These are phyloP conservation scores for Cantharis rufa DNA, from an alignment of 2,888 invertebrate genomes.

Conservation along the genomic window DNA sequence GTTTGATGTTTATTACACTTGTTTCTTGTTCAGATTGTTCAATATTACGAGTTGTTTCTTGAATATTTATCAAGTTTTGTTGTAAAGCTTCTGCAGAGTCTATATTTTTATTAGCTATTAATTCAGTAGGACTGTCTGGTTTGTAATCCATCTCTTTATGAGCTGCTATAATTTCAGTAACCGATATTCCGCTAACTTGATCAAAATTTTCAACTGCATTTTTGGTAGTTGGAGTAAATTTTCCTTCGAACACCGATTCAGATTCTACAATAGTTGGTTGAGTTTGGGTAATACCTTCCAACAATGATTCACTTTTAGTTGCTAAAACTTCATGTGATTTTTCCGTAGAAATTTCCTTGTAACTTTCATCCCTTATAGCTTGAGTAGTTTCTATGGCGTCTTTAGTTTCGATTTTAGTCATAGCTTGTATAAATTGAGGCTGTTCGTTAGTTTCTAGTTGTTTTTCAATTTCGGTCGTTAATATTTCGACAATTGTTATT, in stretches of 20 bases:
- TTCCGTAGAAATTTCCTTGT: slow-evolving; percentile 37
- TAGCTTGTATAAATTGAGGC: slow-evolving; percentile 40
- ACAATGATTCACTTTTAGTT: slow-evolving; percentile 48
- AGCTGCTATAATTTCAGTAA: slow-evolving; percentile 60
- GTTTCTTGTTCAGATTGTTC: slow-evolving; percentile 39
- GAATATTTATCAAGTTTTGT: slow-evolving; percentile 45
- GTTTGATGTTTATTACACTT: slow-evolving; percentile 46
- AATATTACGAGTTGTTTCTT: slow-evolving; percentile 43
- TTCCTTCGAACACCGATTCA: slow-evolving; percentile 53
- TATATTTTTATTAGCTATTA: slow-evolving; percentile 47
- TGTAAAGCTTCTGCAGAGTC: slow-evolving; percentile 50
- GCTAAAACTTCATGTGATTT: slow-evolving; percentile 38
- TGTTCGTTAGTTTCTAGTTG: slow-evolving; percentile 48
- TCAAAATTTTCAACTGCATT: slow-evolving; percentile 59
- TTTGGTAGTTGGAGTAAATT: slow-evolving; percentile 59
- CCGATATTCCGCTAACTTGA: slow-evolving; percentile 62
- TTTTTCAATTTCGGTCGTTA: slow-evolving; percentile 58
- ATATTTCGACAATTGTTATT: slow-evolving; percentile 56
- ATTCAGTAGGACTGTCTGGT: slow-evolving; percentile 33
- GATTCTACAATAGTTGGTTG: slow-evolving; percentile 52
- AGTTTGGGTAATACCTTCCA: slow-evolving; percentile 54
- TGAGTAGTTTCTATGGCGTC: slow-evolving; percentile 52
- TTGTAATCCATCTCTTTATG: slow-evolving; percentile 51
- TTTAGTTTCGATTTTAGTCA: slow-evolving; percentile 50
- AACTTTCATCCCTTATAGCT: slow-evolving; percentile 26